Percentiles rank a stretch among this genome's conserved stretches.
These are phyloP conservation scores for Enteromius anoplus DNA, from an alignment of 2,797 vertebrate genomes.

Conservation along the genomic window DNA sequence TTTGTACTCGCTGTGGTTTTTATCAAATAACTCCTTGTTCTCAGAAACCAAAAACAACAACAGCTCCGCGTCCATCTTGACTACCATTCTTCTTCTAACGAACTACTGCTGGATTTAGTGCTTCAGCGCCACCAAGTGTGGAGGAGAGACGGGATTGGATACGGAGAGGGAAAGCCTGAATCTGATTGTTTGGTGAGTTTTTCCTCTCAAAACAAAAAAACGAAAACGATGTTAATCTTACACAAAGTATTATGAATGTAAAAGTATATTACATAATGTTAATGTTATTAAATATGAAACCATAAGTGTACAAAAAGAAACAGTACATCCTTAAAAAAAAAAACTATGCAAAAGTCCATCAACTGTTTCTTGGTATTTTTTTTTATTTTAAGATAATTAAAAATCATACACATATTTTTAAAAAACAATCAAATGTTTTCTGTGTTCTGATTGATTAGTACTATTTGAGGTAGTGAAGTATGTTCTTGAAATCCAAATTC, in stretches of 20 bases:
- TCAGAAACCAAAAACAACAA: slow-evolving; percentile 40
- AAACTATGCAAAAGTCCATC: neutral
- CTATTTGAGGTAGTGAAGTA: slow-evolving; percentile 8
- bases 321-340: neutral
- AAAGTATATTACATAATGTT: neutral
- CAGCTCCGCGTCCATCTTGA: slow-evolving; percentile 42
- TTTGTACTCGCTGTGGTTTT: slow-evolving; percentile 42
- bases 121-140: slow-evolving; percentile 18
- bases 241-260: neutral
- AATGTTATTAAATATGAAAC: neutral
- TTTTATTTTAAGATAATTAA: neutral
- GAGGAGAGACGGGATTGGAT: neutral
- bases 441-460: neutral
- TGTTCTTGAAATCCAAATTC: neutral
- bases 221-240: neutral
- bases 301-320: neutral
- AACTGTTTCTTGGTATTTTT: neutral
- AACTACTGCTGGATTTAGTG: neutral
- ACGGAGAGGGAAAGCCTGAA: neutral
- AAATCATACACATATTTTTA: neutral
- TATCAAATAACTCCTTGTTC: slow-evolving; percentile 44
- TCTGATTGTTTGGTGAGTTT: slow-evolving; percentile 1
- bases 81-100: slow-evolving; percentile 26
- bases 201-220: neutral
- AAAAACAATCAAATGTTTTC: neutral